Evolutionary conservation across 2,113 vertebrate genomes (phyloP), one percentile per base, ranked within the genome.

Genomic region (Cottus gobio): DNA sequence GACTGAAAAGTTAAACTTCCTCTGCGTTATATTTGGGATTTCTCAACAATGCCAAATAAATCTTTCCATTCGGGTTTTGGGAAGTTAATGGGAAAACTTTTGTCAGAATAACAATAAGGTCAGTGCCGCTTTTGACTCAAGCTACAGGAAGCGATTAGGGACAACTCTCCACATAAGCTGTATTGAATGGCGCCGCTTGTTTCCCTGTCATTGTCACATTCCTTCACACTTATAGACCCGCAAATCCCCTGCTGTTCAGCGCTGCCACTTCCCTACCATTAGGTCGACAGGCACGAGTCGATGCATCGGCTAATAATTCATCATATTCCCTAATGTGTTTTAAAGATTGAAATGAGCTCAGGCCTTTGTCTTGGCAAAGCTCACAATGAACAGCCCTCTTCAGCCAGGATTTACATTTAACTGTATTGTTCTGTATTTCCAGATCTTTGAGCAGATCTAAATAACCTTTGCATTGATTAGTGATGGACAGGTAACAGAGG

Each of bases 91-190:
- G 70, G 54, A 72, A n/a, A 76, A 44, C 22, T 69, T 37, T 57
- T 50, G 71, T 22, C 73, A 72, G 84, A 58, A 70, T 48, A 83
- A 83, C 83, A 89, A 83, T 80, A 64, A 78, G 52, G 67, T 82
- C 63, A 61, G 26, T 0, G 34, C 44, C 62, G 28, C 30, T 30
- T 77, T 80, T 57, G 42, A 68, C 81, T 77, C 66, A n/a, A 73
- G 67, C 71, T 61, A 58, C 42, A 85, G 34, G 80, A 37, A 26
- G 81, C 57, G 70, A 86, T 89, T 63, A 83, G 52, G 44, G 48
- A 60, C 76, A 56, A 20, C 28, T 75, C 28, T 77, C 37, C 1
- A 57, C 60, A 56, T 87, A 74, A 83, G 80, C 71, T 79, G 62
- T 70, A 70, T 65, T 84, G 82, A 87, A 87, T 70, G 80, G 39